Evolutionary conservation across 2,797 vertebrate genomes (phyloP).

Genomic region (Chaetophractus vellerosus): DNA sequence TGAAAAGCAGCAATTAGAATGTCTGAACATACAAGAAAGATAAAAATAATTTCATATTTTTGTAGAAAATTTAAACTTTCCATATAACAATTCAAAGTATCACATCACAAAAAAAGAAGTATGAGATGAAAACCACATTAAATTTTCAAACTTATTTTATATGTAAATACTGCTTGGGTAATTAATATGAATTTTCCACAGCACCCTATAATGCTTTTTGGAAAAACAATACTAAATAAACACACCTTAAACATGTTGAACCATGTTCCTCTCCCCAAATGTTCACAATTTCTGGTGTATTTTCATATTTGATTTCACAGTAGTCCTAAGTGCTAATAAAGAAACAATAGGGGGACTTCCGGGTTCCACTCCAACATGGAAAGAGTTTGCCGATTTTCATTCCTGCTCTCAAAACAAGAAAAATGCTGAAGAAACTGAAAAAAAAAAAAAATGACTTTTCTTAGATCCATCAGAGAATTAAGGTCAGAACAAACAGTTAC

Average conservation of each 20-base stretch:
- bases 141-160: neutral
- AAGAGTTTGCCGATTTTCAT: no score
- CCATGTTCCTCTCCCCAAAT: neutral
- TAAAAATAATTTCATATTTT: neutral
- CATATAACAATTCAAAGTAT: conserved; percentile 28
- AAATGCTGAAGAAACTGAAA: no score
- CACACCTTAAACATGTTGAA: neutral
- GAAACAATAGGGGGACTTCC: no score
- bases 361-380: no score
- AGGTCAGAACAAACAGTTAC: no score
- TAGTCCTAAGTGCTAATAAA: neutral
- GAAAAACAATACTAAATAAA: neutral
- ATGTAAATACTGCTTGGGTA: neutral
- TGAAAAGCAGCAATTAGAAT: neutral
- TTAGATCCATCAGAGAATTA: no score
- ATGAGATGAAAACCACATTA: neutral
- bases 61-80: conserved; percentile 6
- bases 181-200: neutral
- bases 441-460: no score
- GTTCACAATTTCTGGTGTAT: neutral
- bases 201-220: neutral
- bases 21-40: neutral
- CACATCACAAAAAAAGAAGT: neutral
- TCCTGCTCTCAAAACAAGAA: no score
- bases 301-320: conserved; percentile 44